Evolutionary conservation across 2,888 invertebrate species (phyloP).

Genomic region (Drosophila picticornis): DNA sequence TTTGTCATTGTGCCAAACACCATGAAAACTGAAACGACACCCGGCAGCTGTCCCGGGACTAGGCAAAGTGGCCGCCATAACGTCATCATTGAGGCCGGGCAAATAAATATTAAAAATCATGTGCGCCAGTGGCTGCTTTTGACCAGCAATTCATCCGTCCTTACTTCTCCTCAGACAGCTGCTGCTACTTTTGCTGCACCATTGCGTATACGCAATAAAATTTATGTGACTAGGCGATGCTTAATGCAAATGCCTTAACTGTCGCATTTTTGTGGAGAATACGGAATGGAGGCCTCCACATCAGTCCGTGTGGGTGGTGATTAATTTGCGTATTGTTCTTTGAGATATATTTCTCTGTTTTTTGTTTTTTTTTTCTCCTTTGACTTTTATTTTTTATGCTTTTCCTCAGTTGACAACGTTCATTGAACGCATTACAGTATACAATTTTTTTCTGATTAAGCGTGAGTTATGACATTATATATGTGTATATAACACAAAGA

Average conservation of each 20-base stretch:
- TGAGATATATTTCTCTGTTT: slow-evolving; percentile 36
- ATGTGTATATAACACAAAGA: slow-evolving; percentile 4
- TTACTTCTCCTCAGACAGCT: slow-evolving; percentile 22
- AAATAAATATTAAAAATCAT: slow-evolving; percentile 59
- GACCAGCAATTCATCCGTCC: slow-evolving; percentile 6
- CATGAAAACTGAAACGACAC: slow-evolving; percentile 60
- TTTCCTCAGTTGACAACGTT: slow-evolving; percentile 34
- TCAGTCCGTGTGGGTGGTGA: slow-evolving; percentile 64
- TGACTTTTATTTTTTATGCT: slow-evolving; percentile 33
- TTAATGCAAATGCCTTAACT: slow-evolving; percentile 71
- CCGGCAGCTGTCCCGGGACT: slow-evolving; percentile 57
- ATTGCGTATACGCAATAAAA: slow-evolving; percentile 75
- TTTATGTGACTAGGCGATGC: slow-evolving; percentile 57
- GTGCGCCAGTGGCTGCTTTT: slow-evolving; percentile 42
- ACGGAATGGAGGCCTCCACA: slow-evolving; percentile 34
- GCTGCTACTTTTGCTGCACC: slow-evolving; percentile 42
- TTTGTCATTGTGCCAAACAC: slow-evolving; percentile 76
- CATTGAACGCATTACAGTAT: slow-evolving; percentile 38
- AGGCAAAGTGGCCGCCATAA: slow-evolving; percentile 56
- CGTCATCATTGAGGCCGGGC: slow-evolving; percentile 63
- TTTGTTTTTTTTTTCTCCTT: slow-evolving; percentile 17
- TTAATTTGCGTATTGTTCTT: slow-evolving; percentile 75
- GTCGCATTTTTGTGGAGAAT: slow-evolving; percentile 74
- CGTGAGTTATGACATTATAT: slow-evolving; percentile 39
- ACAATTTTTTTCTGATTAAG: slow-evolving; percentile 19